Percentiles rank a stretch among this genome's conserved stretches.
phyloP scores from a whole-genome alignment of 2,888 invertebrate genomes.

The Anorthoa munda region DNA sequence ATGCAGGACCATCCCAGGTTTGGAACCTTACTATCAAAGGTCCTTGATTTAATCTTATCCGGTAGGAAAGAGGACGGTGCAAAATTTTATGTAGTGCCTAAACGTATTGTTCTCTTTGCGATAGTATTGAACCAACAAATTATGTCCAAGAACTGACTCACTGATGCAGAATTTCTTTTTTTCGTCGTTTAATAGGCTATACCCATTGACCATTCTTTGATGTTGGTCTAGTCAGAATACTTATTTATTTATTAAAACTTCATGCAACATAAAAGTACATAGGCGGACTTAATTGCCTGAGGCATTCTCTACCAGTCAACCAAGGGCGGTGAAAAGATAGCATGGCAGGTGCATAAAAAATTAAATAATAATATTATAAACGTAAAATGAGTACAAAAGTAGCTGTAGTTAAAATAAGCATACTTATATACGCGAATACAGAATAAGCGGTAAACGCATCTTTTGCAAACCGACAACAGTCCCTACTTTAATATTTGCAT shows the following conservation, averaged over 20 bases:
- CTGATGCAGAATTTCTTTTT: background rate
- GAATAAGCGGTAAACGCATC: background rate
- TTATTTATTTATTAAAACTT: too few relatives aligned
- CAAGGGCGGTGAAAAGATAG: too few relatives aligned
- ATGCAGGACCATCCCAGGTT: background rate
- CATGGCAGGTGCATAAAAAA: too few relatives aligned
- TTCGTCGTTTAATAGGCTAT: background rate
- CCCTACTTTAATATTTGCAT: background rate
- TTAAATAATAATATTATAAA: too few relatives aligned
- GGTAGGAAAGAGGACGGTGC: background rate
- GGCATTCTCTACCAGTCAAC: too few relatives aligned
- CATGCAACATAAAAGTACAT: too few relatives aligned
- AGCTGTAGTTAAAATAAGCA: too few relatives aligned
- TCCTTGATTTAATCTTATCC: slow-evolving; percentile 9
- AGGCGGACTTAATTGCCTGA: too few relatives aligned
- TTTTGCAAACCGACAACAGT: background rate
- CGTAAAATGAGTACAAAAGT: too few relatives aligned
- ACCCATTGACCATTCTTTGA: background rate
- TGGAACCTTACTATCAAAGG: background rate
- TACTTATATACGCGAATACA: too few relatives aligned
- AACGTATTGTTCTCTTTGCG: background rate
- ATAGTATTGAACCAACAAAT: background rate
- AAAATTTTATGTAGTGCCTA: background rate
- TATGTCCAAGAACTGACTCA: background rate
- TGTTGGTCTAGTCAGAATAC: background rate